Conservation (phyloP, 2,888 invertebrate genomes). For the Perithous albicinctus region DNA sequence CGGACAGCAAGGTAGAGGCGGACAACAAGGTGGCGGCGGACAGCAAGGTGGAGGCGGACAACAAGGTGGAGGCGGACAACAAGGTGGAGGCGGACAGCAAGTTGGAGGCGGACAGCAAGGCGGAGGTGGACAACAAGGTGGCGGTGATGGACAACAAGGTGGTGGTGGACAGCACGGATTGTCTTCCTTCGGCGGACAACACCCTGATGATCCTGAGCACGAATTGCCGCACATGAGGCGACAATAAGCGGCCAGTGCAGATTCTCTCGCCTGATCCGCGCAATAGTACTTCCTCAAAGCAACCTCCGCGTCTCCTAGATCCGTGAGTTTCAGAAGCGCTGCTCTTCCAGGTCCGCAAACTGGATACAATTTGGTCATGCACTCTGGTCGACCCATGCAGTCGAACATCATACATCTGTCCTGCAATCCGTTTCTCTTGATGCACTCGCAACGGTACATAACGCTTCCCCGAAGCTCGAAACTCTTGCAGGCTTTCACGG, state of each 20-base stretch:
- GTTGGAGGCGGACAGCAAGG: conserved; percentile 36
- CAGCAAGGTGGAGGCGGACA: conserved; percentile 80
- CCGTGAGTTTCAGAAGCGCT: conserved; percentile 79
- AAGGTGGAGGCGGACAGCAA: conserved; percentile 66
- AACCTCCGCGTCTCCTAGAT: conserved; percentile 77
- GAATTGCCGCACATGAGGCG: conserved; percentile 72
- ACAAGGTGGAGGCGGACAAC: conserved; percentile 74
- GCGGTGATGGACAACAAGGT: conserved; percentile 33
- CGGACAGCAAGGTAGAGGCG: conserved; percentile 44
- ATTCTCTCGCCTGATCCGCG: conserved; percentile 76
- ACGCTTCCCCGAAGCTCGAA: conserved; percentile 81
- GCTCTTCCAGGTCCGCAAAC: conserved; percentile 80
- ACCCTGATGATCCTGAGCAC: conserved; percentile 37
- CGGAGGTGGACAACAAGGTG: conserved; percentile 50
- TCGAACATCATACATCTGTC: conserved; percentile 82
- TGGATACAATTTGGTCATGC: conserved; percentile 82
- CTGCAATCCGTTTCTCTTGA: conserved; percentile 83
- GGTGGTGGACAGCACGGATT: conserved; percentile 59
- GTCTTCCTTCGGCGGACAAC: conserved; percentile 21
- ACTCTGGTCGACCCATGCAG: conserved; percentile 82
- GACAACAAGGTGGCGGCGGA: conserved; percentile 44
- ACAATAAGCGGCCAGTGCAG: conserved; percentile 79
- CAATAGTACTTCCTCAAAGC: conserved; percentile 77
- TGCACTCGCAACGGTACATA: conserved; percentile 82
- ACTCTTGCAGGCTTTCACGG: conserved; percentile 78